These are phyloP conservation scores for Phyllotreta cruciferae DNA, from an alignment of 2,888 invertebrate species.

Conservation along the genomic window DNA sequence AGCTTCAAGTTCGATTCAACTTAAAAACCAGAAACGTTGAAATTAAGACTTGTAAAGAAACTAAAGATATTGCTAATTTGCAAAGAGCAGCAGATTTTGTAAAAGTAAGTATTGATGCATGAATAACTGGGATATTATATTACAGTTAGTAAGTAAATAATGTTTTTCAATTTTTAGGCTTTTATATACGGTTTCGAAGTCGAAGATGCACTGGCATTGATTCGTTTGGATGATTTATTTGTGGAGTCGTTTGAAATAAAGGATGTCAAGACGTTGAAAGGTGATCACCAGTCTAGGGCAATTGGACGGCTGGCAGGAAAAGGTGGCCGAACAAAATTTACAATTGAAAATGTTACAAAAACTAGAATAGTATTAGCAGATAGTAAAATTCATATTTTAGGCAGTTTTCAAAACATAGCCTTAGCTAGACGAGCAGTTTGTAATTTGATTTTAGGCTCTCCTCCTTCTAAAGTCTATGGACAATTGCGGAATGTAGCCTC, in stretches of 20 bases:
- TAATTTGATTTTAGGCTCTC: conserved; percentile 95
- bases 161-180: conserved; percentile 62
- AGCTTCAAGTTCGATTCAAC: conserved; percentile 94
- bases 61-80: conserved; percentile 85
- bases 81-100: conserved; percentile 99
- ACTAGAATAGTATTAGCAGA: conserved; percentile 97
- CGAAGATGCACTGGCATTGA: conserved; percentile 92
- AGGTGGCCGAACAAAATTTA: conserved; percentile 95
- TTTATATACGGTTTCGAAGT: conserved; percentile 96
- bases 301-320: conserved; percentile 98
- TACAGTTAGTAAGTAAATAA: background rate
- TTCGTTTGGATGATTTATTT: conserved; percentile 95
- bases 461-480: conserved; percentile 97
- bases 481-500: conserved; percentile 87
- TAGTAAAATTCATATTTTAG: conserved; percentile 94
- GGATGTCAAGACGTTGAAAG: conserved; percentile 94
- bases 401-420: conserved; percentile 96
- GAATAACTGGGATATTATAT: too few relatives aligned
- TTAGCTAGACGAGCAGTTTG: conserved; percentile 94
- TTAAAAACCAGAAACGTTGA: conserved; percentile 90
- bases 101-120: conserved; percentile 61
- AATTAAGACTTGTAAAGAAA: conserved; percentile 74
- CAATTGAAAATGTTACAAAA: conserved; percentile 98
- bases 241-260: conserved; percentile 96
- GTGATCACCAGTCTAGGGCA: conserved; percentile 94